Percentiles rank a stretch among this genome's conserved stretches.
These are phyloP conservation scores for Poeciliopsis prolifica DNA, from an alignment of 2,113 vertebrate species.

Conservation along the genomic window DNA sequence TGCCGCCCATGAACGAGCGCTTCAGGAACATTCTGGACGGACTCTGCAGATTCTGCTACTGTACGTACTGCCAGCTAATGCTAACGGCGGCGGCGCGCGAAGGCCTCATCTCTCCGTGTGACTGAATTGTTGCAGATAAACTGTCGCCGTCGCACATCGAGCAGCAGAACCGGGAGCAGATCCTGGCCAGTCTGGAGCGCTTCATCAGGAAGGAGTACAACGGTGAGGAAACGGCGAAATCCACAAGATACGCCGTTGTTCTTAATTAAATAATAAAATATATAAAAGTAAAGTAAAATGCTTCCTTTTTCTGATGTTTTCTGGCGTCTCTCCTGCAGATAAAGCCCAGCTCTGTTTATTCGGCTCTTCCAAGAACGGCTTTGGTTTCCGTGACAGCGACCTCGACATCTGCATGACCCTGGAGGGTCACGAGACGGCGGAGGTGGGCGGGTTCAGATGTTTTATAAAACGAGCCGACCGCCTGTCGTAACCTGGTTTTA, in stretches of 20 bases:
- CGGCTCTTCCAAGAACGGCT: slow-evolving; percentile 99
- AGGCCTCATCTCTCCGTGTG: neutral
- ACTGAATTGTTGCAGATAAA: slow-evolving; percentile 80
- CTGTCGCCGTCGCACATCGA: slow-evolving; percentile 87
- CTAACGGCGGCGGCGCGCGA: too few species aligned
- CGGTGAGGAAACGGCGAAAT: slow-evolving; percentile 76
- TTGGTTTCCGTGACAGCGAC: slow-evolving; percentile 98
- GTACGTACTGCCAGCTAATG: slow-evolving; percentile 72
- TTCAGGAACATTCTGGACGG: slow-evolving; percentile 94
- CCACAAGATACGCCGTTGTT: too few species aligned
- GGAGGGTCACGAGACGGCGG: slow-evolving; percentile 95
- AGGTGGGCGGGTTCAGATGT: slow-evolving; percentile 78
- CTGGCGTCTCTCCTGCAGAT: slow-evolving; percentile 72
- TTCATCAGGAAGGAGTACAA: slow-evolving; percentile 98
- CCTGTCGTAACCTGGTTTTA: neutral
- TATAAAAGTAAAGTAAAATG: too few species aligned
- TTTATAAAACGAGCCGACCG: neutral
- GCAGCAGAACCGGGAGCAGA: slow-evolving; percentile 96
- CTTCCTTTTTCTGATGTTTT: neutral
- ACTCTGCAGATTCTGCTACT: slow-evolving; percentile 92
- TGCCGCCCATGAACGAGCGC: slow-evolving; percentile 90
- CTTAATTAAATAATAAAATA: too few species aligned
- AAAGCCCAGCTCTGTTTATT: slow-evolving; percentile 96
- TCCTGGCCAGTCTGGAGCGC: slow-evolving; percentile 91
- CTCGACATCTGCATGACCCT: slow-evolving; percentile 99